Evolutionary conservation across 2,797 vertebrate species (phyloP).

Genomic region (Gymnoscopelus microlampas): DNA sequence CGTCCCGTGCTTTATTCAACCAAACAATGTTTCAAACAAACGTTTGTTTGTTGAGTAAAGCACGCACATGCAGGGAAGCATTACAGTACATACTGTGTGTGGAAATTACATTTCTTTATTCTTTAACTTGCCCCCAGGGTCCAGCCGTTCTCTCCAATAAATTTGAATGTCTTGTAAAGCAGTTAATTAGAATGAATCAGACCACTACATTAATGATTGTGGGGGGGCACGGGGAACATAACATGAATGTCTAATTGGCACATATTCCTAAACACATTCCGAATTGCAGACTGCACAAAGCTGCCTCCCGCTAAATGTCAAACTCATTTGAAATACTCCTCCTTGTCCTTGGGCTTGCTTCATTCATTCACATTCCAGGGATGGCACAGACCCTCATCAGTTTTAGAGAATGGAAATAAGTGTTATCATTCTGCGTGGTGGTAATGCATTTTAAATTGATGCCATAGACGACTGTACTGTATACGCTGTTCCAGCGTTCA

Average conservation of each 20-base stretch:
- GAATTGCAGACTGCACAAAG: slow-evolving; percentile 52
- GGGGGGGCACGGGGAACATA: slow-evolving; percentile 52
- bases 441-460: slow-evolving; percentile 37
- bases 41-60: too few relatives aligned
- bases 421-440: slow-evolving; percentile 33
- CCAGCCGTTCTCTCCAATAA: slow-evolving; percentile 60
- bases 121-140: slow-evolving; percentile 52
- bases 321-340: slow-evolving; percentile 70
- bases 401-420: slow-evolving; percentile 46
- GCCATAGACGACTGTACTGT: not conserved
- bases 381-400: slow-evolving; percentile 39
- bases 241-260: slow-evolving; percentile 77
- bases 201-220: slow-evolving; percentile 57
- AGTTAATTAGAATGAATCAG: slow-evolving; percentile 75
- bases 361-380: slow-evolving; percentile 61
- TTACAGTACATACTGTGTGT: too few relatives aligned
- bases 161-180: slow-evolving; percentile 67
- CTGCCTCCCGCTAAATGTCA: slow-evolving; percentile 68
- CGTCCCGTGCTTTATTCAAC: too few relatives aligned
- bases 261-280: slow-evolving; percentile 73
- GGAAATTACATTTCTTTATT: not conserved
- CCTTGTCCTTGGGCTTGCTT: slow-evolving; percentile 38
- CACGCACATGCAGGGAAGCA: too few relatives aligned
- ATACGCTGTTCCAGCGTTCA: slow-evolving; percentile 21
- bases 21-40: too few relatives aligned